These are phyloP conservation scores for Lasioglossum baleicum DNA, from an alignment of 1,140 invertebrate genomes.

Conservation along the genomic window DNA sequence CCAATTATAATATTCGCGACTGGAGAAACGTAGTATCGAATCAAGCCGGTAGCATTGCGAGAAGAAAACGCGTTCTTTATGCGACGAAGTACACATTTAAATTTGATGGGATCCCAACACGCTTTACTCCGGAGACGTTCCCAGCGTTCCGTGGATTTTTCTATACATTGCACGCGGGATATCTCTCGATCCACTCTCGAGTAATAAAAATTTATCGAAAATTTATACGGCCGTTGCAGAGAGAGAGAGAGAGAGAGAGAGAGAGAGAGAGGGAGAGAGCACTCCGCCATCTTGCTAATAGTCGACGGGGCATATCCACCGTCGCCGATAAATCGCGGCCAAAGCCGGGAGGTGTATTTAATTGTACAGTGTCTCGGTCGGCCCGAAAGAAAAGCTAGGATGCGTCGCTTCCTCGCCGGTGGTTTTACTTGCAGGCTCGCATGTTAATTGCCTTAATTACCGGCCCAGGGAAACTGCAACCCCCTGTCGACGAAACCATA, in stretches of 20 bases:
- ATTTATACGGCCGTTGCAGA: background rate
- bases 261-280: too few species aligned
- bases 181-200: background rate
- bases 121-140: slow-evolving; percentile 8
- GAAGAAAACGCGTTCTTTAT: slow-evolving; percentile 53
- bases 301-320: background rate
- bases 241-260: background rate
- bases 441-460: slow-evolving; percentile 62
- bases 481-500: slow-evolving; percentile 35
- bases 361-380: slow-evolving; percentile 6
- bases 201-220: slow-evolving; percentile 6
- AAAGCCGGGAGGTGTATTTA: slow-evolving; percentile 18
- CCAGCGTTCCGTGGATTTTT: slow-evolving; percentile 1
- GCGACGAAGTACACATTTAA: slow-evolving; percentile 44
- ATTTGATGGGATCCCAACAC: slow-evolving; percentile 47
- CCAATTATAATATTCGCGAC: slow-evolving; percentile 50
- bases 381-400: background rate
- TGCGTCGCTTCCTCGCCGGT: background rate
- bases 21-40: background rate
- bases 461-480: background rate
- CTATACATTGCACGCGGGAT: background rate
- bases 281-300: background rate
- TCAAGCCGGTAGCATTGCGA: too few species aligned
- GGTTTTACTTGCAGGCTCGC: slow-evolving; percentile 35
- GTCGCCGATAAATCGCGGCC: background rate